phyloP scores from a whole-genome alignment of 2,113 vertebrate genomes.

The Sinocyclocheilus maitianheensis region DNA sequence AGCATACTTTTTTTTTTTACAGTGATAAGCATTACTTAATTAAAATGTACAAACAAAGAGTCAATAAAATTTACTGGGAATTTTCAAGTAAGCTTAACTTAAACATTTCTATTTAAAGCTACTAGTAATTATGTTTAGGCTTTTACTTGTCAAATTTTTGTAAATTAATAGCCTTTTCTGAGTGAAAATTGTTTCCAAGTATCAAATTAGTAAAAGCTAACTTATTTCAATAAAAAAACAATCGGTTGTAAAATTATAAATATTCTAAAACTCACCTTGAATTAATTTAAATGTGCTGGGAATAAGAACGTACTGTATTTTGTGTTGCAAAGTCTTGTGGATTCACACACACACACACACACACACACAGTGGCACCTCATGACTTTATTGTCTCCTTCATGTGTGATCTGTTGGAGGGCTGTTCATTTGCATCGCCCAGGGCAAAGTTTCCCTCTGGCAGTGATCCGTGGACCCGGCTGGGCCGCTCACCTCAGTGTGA shows the following conservation, averaged over 20 bases:
- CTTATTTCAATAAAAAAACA: not conserved
- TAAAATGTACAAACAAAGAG: too few relatives aligned
- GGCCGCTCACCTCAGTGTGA: too few relatives aligned
- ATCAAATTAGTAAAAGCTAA: not conserved
- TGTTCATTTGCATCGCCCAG: constrained; percentile 25
- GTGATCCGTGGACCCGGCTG: constrained; percentile 14
- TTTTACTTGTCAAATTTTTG: too few relatives aligned
- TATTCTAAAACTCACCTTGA: not conserved
- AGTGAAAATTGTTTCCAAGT: too few relatives aligned
- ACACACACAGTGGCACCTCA: not conserved
- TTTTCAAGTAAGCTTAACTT: too few relatives aligned
- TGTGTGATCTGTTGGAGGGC: constrained; percentile 29
- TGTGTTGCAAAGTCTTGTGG: not conserved
- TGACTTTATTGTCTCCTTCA: constrained; percentile 25
- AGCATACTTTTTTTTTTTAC: too few relatives aligned
- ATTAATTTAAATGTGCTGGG: not conserved
- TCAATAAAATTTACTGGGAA: too few relatives aligned
- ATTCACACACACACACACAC: not conserved
- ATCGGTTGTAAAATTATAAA: not conserved
- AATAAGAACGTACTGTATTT: not conserved
- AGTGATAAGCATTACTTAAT: too few relatives aligned
- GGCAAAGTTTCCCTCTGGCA: constrained; percentile 33
- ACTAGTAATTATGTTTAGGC: too few relatives aligned
- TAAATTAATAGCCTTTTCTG: too few relatives aligned
- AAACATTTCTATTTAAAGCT: too few relatives aligned